Evolutionary conservation across 2,797 vertebrate genomes (phyloP).

Genomic region (Phaenicophaeus curvirostris): DNA sequence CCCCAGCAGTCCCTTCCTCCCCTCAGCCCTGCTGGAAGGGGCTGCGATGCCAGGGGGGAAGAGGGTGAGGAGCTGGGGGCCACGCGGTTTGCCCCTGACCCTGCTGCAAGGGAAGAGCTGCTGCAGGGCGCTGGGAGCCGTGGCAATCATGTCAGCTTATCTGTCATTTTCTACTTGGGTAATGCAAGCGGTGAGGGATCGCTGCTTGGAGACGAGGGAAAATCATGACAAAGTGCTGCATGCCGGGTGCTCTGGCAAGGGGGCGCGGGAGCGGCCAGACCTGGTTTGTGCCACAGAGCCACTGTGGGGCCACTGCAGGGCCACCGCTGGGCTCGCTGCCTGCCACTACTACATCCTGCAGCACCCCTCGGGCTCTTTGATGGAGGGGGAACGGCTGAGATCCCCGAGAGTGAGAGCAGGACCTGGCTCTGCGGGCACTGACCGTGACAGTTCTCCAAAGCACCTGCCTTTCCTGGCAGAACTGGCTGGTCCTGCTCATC

Average conservation of each 20-base stretch:
- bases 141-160: neutral
- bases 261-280: neutral
- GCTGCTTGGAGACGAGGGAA: neutral
- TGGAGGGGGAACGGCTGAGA: neutral
- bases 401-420: rapidly evolving
- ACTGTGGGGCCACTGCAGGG: neutral
- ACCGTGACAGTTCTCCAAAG: neutral
- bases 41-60: rapidly evolving
- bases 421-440: rapidly evolving
- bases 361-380: neutral
- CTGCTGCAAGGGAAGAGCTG: neutral
- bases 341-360: neutral
- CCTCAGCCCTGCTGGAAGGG: neutral
- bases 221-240: neutral
- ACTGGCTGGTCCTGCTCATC: no score
- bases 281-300: neutral
- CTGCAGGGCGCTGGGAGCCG: neutral
- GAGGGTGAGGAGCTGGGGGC: neutral
- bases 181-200: neutral
- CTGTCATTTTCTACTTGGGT: neutral
- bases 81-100: neutral
- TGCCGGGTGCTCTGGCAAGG: neutral
- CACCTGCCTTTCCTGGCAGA: no score
- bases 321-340: rapidly evolving
- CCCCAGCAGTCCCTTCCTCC: neutral